phyloP scores from a whole-genome alignment of 2,113 vertebrate species.

The Trichechus manatus region DNA sequence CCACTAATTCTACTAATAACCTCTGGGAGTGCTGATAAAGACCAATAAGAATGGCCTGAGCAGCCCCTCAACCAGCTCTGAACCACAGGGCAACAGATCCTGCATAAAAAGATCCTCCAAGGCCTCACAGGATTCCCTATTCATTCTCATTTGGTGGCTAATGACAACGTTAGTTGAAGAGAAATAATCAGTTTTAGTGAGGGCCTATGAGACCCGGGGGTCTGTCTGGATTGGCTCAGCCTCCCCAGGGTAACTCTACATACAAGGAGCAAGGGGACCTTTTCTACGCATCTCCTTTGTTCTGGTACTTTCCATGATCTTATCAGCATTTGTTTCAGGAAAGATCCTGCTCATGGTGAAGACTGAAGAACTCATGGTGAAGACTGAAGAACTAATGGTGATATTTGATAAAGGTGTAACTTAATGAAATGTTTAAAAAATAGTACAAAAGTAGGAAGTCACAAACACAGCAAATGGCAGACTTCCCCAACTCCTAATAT shows the following conservation, averaged over 20 bases:
- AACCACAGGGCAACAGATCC: background rate
- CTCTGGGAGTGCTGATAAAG: background rate
- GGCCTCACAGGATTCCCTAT: background rate
- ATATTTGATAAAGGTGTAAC: background rate
- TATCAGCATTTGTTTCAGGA: background rate
- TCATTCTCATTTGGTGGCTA: rapidly evolving
- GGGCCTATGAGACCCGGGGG: background rate
- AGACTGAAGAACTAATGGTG: background rate
- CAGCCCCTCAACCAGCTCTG: background rate
- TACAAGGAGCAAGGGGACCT: background rate
- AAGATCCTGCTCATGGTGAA: background rate
- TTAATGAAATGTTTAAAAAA: background rate
- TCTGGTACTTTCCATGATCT: background rate
- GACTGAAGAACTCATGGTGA: background rate
- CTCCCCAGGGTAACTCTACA: background rate
- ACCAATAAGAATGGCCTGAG: background rate
- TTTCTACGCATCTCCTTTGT: background rate
- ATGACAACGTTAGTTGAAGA: background rate
- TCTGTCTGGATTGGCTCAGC: background rate
- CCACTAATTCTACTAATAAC: background rate
- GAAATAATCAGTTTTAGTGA: background rate
- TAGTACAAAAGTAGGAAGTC: background rate
- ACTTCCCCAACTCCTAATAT: too few species aligned
- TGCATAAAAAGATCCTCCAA: rapidly evolving
- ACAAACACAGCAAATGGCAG: background rate